Evolutionary conservation across 1,140 invertebrate species (phyloP).

Genomic region (Lasioglossum baleicum): DNA sequence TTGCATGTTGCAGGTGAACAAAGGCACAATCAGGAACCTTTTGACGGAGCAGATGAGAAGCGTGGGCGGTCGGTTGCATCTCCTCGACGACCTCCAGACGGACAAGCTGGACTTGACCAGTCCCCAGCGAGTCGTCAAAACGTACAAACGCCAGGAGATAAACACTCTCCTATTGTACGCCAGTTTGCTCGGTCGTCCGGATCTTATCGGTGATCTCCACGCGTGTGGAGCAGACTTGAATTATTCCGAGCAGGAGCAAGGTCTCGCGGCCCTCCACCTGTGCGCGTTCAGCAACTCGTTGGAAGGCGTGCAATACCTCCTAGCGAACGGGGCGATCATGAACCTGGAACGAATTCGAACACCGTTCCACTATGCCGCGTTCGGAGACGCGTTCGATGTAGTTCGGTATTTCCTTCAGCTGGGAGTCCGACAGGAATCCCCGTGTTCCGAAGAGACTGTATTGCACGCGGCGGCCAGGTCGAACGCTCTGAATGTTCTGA

Average conservation of each 20-base stretch:
- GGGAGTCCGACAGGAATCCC: conserved; percentile 82
- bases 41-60: conserved; percentile 86
- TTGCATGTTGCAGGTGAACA: conserved; percentile 83
- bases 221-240: conserved; percentile 85
- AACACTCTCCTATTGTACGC: conserved; percentile 86
- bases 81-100: conserved; percentile 86
- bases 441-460: conserved; percentile 84
- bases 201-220: conserved; percentile 83
- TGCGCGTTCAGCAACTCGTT: conserved; percentile 88
- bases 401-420: conserved; percentile 85
- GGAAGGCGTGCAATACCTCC: conserved; percentile 85
- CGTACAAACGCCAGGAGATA: conserved; percentile 83
- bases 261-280: conserved; percentile 86
- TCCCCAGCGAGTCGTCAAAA: conserved; percentile 74
- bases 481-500: conserved; percentile 87
- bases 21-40: conserved; percentile 86
- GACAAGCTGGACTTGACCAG: conserved; percentile 83
- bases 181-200: conserved; percentile 84
- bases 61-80: conserved; percentile 83
- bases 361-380: conserved; percentile 90
- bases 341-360: conserved; percentile 84
- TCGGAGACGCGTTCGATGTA: conserved; percentile 87
- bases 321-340: conserved; percentile 85
- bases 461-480: conserved; percentile 88
- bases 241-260: conserved; percentile 84